Base-by-base conservation (phyloP, 2,797 vertebrate genomes). In the Sardinella longiceps region DNA sequence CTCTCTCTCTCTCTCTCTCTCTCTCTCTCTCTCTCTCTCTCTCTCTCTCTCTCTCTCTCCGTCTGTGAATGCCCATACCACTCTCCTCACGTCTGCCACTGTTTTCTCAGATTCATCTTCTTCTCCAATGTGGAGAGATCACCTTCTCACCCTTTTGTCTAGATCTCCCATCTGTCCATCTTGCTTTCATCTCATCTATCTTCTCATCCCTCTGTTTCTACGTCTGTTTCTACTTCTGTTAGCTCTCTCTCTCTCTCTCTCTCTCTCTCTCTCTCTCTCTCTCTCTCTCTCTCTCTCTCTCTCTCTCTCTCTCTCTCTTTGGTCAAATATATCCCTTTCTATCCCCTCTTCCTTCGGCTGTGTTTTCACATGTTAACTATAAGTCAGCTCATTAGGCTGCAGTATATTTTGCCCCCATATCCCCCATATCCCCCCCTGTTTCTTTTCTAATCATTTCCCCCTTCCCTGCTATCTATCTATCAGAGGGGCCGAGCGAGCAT, bases 381-480 rank as follows among this genome's bases (percentile, higher is more conserved):
- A 63, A 37, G 30, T 33, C 63, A 33, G 63, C 30, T 4, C 63
- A 14, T 28, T 33, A 63, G 25, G 60, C 28, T 53, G 25, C 23
- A 60, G 39, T 20, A 1, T 53, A 28, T 39, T 28, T 25, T 37
- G 85, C 84, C 80, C 84, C 84, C 37, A 84, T 53, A 56, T 83
- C 37, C 60, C 81, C 92, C 89, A 48, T 30, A 84, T 53, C 50
- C 83, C 37, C 60, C 81, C 92, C 89, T 48, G 12, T 15, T 77
- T 85, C 84, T 88, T 90, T 91, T 89, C 86, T 89, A 94, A 93
- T 93, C 81, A 90, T 90, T 93, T 94, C 23, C 12, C 66, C 28
- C n/a, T n/a, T 91, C 91, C 84, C 28, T 80, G 81, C 85, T 45
- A 84, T 91, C 89, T 94, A 94, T 95, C 92, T n/a, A n/a, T n/a